Conservation (phyloP, 2,113 vertebrate genomes). For the Calyptomena viridis region DNA sequence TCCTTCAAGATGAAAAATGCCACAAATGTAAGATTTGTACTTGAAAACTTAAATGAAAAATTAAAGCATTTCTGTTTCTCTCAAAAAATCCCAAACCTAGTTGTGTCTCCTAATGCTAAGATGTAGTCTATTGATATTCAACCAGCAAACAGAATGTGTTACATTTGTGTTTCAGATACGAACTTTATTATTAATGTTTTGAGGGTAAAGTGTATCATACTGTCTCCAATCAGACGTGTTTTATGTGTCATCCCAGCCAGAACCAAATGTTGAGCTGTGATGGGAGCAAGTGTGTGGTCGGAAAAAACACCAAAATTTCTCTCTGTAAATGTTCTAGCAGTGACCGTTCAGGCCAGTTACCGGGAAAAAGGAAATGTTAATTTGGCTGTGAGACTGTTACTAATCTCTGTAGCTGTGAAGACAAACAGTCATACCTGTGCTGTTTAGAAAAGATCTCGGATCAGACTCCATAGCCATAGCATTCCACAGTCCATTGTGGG, state of each 20-base stretch:
- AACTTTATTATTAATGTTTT: background rate
- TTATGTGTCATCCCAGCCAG: background rate
- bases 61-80: background rate
- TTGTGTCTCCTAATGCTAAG: background rate
- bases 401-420: background rate
- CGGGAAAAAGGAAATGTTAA: background rate
- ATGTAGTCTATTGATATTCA: background rate
- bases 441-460: background rate
- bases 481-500: background rate
- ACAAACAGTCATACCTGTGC: background rate
- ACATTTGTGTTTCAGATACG: background rate
- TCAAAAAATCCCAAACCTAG: background rate
- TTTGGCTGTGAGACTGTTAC: background rate
- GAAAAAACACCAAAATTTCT: background rate
- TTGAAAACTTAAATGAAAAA: slow-evolving; percentile 27
- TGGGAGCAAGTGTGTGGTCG: background rate
- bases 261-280: background rate
- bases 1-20: background rate
- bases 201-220: background rate
- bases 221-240: background rate
- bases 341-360: slow-evolving; percentile 9
- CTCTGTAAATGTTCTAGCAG: background rate
- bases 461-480: background rate
- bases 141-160: background rate
- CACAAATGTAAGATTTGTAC: background rate